phyloP scores from a whole-genome alignment of 2,888 invertebrate genomes.

The Hofmannophila pseudospretella region DNA sequence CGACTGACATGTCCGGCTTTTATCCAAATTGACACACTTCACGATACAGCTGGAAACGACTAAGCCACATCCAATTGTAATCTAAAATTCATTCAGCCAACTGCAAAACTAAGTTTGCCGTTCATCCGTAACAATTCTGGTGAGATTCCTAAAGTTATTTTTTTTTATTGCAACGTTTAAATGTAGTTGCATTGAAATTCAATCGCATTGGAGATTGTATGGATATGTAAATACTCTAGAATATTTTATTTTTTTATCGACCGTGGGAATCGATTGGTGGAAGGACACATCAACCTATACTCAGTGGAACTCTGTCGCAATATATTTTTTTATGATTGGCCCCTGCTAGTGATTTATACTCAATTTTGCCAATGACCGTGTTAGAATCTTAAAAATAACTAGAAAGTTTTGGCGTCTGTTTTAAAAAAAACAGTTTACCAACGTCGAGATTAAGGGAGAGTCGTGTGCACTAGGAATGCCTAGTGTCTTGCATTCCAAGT shows the following conservation, averaged over 20 bases:
- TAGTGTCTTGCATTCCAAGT: no score
- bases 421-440: no score
- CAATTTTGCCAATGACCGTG: no score
- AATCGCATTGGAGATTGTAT: not conserved
- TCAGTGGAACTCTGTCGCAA: no score
- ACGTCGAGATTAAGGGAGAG: no score
- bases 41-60: not conserved
- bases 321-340: no score
- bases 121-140: not conserved
- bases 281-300: no score
- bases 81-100: not conserved
- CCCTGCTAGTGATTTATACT: no score
- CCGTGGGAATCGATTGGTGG: not conserved
- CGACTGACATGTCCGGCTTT: slow-evolving; percentile 9
- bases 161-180: not conserved
- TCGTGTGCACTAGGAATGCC: no score
- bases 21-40: slow-evolving; percentile 3
- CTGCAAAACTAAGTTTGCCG: not conserved
- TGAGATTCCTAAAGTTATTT: not conserved
- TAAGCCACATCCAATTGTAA: not conserved
- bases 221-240: not conserved
- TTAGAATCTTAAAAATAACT: no score
- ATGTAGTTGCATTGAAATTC: not conserved
- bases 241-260: not conserved
- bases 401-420: no score